phyloP scores from a whole-genome alignment of 2,797 vertebrate genomes.

The Lepidocolaptes lacrymiger region DNA sequence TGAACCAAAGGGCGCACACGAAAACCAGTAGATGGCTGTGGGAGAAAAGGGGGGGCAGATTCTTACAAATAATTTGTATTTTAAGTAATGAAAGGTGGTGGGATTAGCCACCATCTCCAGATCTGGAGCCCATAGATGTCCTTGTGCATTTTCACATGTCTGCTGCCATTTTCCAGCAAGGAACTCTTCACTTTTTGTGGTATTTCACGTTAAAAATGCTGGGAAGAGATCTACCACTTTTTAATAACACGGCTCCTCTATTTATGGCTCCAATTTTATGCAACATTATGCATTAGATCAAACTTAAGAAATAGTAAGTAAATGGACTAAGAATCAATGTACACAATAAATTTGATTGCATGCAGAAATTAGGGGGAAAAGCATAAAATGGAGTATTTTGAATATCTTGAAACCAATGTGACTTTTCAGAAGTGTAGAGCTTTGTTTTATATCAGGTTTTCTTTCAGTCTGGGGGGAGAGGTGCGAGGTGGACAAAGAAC shows the following conservation, averaged over 20 bases:
- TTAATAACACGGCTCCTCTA: neutral
- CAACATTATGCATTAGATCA: neutral
- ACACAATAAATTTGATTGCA: neutral
- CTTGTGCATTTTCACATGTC: neutral
- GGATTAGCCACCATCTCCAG: neutral
- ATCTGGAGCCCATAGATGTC: neutral
- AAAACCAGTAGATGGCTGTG: neutral
- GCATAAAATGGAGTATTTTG: neutral
- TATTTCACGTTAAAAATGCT: neutral
- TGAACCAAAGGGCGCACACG: neutral
- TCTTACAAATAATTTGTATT: neutral
- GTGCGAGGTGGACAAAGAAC: conserved; percentile 40
- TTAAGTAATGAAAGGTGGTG: neutral
- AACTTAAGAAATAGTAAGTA: neutral
- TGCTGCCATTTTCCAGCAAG: neutral
- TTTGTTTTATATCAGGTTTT: neutral
- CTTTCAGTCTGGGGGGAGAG: neutral
- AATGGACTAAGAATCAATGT: neutral
- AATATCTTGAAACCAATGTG: neutral
- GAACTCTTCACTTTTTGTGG: neutral
- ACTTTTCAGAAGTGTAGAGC: neutral
- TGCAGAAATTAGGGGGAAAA: neutral
- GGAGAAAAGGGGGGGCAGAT: neutral
- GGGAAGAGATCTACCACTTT: neutral
- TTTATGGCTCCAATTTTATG: neutral